phyloP scores from a whole-genome alignment of 2,888 invertebrate genomes.

The Brachypalpus laphriformis region DNA sequence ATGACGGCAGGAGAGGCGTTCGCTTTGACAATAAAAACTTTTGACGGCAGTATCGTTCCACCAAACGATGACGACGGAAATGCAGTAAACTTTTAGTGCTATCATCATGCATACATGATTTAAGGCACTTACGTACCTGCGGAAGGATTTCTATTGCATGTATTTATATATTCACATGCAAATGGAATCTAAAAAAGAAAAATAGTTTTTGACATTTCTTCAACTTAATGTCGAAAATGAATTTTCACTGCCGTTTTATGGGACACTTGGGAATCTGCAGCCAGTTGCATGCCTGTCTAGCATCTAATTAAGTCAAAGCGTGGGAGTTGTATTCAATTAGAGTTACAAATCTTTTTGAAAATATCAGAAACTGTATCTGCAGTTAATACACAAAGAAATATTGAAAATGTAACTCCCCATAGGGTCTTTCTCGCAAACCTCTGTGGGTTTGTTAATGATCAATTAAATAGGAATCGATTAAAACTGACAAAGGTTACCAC shows the following conservation, averaged over 20 bases:
- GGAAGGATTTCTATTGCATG: background rate
- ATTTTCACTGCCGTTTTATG: too few species aligned
- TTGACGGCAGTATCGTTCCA: background rate
- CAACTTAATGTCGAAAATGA: background rate
- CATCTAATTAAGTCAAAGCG: background rate
- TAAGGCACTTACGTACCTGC: background rate
- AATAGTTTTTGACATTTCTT: background rate
- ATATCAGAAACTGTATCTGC: background rate
- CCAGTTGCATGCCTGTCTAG: background rate
- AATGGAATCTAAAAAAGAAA: too few species aligned
- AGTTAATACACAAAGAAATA: background rate
- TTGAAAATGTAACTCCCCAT: background rate
- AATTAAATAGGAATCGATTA: background rate
- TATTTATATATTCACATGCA: background rate
- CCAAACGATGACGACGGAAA: background rate
- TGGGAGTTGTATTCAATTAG: background rate
- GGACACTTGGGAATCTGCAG: too few species aligned
- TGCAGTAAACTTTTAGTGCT: conserved; percentile 1
- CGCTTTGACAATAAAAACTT: background rate
- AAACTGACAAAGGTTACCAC: background rate
- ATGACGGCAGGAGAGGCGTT: background rate
- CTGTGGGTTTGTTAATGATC: background rate
- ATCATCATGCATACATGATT: background rate
- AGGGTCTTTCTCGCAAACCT: background rate
- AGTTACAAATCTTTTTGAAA: background rate